phyloP scores from a whole-genome alignment of 1,140 invertebrate genomes.

The Drosophila pachea region DNA sequence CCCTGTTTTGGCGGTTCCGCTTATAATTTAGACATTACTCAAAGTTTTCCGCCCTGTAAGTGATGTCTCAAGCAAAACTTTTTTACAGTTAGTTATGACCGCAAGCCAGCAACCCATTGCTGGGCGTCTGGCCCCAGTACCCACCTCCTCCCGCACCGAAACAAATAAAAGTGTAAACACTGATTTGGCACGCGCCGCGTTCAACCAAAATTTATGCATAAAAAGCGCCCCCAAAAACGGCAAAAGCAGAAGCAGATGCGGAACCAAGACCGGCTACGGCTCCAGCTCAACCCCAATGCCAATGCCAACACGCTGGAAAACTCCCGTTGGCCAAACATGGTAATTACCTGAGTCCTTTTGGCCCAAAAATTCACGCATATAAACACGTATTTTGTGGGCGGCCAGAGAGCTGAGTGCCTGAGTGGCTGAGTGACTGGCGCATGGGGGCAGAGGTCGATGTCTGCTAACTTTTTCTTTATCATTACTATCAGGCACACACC shows the following conservation, averaged over 20 bases:
- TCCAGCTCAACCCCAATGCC: not conserved
- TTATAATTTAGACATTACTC: constrained; percentile 69
- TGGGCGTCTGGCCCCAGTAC: not conserved
- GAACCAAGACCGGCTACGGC: constrained; percentile 1
- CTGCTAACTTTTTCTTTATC: constrained; percentile 73
- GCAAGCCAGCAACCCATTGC: constrained; percentile 17
- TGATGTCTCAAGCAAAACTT: constrained; percentile 54
- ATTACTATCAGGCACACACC: constrained; percentile 45
- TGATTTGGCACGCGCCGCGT: constrained; percentile 73
- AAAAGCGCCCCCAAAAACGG: constrained; percentile 27
- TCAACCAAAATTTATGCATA: constrained; percentile 68
- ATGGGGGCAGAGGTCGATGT: constrained; percentile 46
- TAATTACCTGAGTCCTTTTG: constrained; percentile 74
- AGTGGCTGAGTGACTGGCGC: not conserved
- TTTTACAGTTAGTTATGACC: constrained; percentile 38
- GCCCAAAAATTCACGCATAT: constrained; percentile 64
- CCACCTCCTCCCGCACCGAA: constrained; percentile 11
- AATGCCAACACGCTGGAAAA: constrained; percentile 30
- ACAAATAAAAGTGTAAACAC: constrained; percentile 76
- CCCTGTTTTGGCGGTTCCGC: constrained; percentile 1
- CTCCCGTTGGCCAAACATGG: constrained; percentile 57
- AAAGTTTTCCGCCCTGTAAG: constrained; percentile 43
- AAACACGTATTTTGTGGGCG: constrained; percentile 63
- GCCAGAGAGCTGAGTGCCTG: constrained; percentile 9
- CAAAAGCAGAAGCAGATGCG: constrained; percentile 4